Evolutionary conservation across 2,113 vertebrate genomes (phyloP), one percentile per base, ranked within the genome.

Genomic region (Pedetes capensis): DNA sequence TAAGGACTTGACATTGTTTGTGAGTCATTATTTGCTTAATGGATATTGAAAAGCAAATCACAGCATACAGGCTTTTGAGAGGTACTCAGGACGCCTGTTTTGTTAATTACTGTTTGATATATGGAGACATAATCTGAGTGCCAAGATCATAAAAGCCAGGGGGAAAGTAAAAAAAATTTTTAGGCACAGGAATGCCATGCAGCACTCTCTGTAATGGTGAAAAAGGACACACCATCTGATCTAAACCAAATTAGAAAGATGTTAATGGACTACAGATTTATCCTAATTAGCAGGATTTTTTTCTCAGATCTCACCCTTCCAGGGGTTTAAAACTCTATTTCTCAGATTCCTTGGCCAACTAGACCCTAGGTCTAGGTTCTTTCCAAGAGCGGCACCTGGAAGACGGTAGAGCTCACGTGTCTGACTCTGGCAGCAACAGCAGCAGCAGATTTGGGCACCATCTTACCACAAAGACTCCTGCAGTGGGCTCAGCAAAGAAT

Each of bases 231-330:
- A 63, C 29, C 37, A n/a, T 34, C 64, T 16, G 47, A 68, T n/a
- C n/a, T 44, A 83, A 63, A 88, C 32, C 47, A 93, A 82, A 87
- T 22, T 29, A 51, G n/a, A 80, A 72, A 93, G n/a, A 12, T 13
- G 4, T 25, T 37, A 42, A 34, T 27, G 29, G 89, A 92, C 12
- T 47, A 61, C 29, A 17, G 27, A 86, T 34, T 74, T 49, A 37
- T 22, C 25, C 80, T 53, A 55, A 74, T 61, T 37, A 88, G 57
- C 29, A 14, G 2, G 76, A 89, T 71, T 8, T 94, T 89, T 75
- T 82, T 22, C 64, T 83, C n/a, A 64, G 12, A 37, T 68, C 49
- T n/a, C 6, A 18, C 25, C 42, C 1, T 7, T 57, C 12, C 16
- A 49, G 14, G 23, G 12, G 3, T 27, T 61, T n/a, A 14, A 75